Evolutionary conservation across 2,797 vertebrate genomes (phyloP), one percentile per base, ranked within the genome.

Genomic region (Anguilla marmorata): DNA sequence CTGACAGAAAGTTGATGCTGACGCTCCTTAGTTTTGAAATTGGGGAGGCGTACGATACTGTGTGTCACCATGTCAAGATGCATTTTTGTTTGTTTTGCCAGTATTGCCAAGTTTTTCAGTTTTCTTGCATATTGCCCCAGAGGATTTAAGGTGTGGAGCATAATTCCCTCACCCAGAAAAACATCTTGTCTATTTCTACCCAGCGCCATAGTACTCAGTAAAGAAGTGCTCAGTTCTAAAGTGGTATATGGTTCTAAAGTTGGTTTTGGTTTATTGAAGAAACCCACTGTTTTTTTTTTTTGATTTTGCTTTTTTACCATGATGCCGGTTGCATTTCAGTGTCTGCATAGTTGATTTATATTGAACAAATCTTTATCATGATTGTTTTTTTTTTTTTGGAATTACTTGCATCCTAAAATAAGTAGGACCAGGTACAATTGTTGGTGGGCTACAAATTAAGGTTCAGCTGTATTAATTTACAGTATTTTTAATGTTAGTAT

Each of bases 401-500:
- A 16, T 58, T 16, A 58, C 16, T 27, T 66, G 50, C 56, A 56
- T 66, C 21, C 8, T 69, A 69, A 27, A 69, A 8, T 5, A 69
- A 69, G 63, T n/a, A 69, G 63, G n/a, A 79, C 74, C 74, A 41
- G 41, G 41, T 37, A 16, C 41, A 45, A 41, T 16, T 79, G 30
- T 45, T 45, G 41, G 41, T 50, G 37, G n/a, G 6, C 79, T 82
- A 50, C 19, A 24, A 76, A 76, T 27, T 0, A 9, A n/a, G 79
- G 16, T 21, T 82, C 37, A 82, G 79, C 19, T 37, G 19, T 37
- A 19, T 21, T 16, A 1, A 37, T 45, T 48, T 48, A 50, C 80
- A 48, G 82, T 84, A 54, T 84, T 82, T 50, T 82, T 82, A 82
- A 82, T 24, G 37, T n/a, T 37, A 82, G 79, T 16, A 82, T 82